phyloP scores from a whole-genome alignment of 2,888 invertebrate genomes.

The Creontiades dilutus region DNA sequence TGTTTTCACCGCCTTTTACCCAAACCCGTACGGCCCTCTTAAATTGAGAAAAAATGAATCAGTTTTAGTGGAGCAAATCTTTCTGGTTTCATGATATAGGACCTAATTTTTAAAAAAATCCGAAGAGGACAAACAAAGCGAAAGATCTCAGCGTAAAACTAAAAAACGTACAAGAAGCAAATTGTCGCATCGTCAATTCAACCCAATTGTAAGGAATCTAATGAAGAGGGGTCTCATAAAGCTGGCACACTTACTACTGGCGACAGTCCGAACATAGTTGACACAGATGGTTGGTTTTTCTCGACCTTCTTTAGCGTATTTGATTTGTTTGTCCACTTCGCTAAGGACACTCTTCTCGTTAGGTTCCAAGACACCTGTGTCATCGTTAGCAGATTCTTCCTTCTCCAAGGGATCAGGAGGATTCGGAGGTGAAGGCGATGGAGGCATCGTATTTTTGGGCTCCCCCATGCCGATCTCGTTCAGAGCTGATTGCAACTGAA shows the following conservation, averaged over 20 bases:
- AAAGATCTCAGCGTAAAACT: too few relatives aligned
- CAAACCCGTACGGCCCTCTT: too few relatives aligned
- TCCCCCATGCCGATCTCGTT: background rate
- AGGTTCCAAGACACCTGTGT: background rate
- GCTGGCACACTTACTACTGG: background rate
- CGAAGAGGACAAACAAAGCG: too few relatives aligned
- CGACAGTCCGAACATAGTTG: background rate
- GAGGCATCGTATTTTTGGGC: background rate
- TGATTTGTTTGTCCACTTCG: constrained; percentile 33
- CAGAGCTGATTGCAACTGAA: constrained; percentile 41
- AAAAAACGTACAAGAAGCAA: too few relatives aligned
- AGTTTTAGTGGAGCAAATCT: too few relatives aligned
- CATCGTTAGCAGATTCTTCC: background rate
- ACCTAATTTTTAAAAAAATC: too few relatives aligned
- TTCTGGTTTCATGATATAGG: too few relatives aligned
- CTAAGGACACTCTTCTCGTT: constrained; percentile 18
- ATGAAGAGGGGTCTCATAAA: too few relatives aligned
- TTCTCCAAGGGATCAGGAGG: background rate
- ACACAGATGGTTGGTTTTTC: background rate
- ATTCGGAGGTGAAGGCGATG: background rate
- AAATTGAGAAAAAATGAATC: too few relatives aligned
- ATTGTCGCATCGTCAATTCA: too few relatives aligned
- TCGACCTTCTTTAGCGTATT: background rate
- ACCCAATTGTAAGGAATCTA: too few relatives aligned
- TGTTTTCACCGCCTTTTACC: too few relatives aligned